A percentile compares a stretch with the other conserved stretches of the same genome.
These are phyloP conservation scores for Desmophyllum pertusum DNA, from an alignment of 92 coral and sea anemone species.

Conservation along the genomic window DNA sequence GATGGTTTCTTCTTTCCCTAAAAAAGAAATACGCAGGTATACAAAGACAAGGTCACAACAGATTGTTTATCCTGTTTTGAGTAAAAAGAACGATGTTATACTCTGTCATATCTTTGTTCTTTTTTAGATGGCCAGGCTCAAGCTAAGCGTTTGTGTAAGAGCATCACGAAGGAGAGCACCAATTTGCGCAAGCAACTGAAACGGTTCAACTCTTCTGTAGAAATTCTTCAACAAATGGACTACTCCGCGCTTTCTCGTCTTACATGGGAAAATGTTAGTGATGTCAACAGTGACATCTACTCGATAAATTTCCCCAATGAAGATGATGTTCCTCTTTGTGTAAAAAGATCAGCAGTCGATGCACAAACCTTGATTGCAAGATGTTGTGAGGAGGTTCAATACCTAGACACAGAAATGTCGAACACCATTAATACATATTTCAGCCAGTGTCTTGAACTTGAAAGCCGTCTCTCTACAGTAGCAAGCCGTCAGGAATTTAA, in stretches of 20 bases:
- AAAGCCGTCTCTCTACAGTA: neutral
- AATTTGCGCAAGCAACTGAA: slow-evolving; percentile 48
- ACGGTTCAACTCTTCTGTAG: slow-evolving; percentile 59
- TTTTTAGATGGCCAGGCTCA: slow-evolving; percentile 71
- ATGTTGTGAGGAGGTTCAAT: slow-evolving; percentile 54
- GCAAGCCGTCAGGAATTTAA: neutral
- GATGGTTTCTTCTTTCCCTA: slow-evolving; percentile 68
- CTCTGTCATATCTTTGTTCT: neutral
- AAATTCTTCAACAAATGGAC: slow-evolving; percentile 49
- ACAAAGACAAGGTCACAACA: no score
- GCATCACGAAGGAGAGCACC: slow-evolving; percentile 58
- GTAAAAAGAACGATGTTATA: neutral
- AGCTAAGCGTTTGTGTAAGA: slow-evolving; percentile 49
- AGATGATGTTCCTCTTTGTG: slow-evolving; percentile 31
- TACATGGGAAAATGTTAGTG: slow-evolving; percentile 65
- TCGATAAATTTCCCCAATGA: slow-evolving; percentile 8
- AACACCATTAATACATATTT: slow-evolving; percentile 6
- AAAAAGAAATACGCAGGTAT: slow-evolving; percentile 70
- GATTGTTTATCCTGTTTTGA: no score
- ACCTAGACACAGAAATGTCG: slow-evolving; percentile 53
- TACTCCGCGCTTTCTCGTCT: slow-evolving; percentile 35
- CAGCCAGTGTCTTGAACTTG: slow-evolving; percentile 13
- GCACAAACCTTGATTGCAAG: slow-evolving; percentile 41
- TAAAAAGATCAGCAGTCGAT: slow-evolving; percentile 65
- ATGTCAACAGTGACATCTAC: slow-evolving; percentile 48